phyloP scores from a whole-genome alignment of 1,140 invertebrate genomes.

The Sycophaga agraensis region DNA sequence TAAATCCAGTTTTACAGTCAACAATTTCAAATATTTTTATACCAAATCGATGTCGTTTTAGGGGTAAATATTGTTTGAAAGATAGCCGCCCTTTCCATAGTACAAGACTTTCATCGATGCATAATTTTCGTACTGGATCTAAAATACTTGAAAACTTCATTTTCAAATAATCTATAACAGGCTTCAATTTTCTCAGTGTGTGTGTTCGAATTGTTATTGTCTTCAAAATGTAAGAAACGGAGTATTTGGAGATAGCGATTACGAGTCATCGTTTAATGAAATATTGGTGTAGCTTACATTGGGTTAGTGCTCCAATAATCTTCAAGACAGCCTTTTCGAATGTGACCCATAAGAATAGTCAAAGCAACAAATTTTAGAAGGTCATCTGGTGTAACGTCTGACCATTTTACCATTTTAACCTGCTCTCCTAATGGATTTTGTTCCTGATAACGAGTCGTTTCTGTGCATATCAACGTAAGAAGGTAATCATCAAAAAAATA shows the following conservation, averaged over 20 bases:
- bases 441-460: conserved; percentile 14
- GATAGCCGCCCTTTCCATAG: not conserved
- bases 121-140: conserved; percentile 32
- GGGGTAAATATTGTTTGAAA: conserved; percentile 31
- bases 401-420: conserved; percentile 3
- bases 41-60: conserved; percentile 36
- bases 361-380: conserved; percentile 12
- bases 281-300: conserved; percentile 34
- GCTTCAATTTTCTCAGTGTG: conserved; percentile 31
- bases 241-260: conserved; percentile 31
- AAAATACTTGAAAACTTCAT: conserved; percentile 30
- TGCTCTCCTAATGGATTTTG: conserved; percentile 9
- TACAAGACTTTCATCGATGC: conserved; percentile 37
- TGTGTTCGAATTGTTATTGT: conserved; percentile 21
- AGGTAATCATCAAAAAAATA: conserved; percentile 3
- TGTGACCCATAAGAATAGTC: conserved; percentile 23
- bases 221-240: conserved; percentile 20
- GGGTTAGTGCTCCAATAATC: conserved; percentile 37
- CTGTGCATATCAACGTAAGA: not conserved
- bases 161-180: conserved; percentile 26
- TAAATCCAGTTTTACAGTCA: conserved; percentile 4
- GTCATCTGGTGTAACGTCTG: not conserved
- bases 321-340: conserved; percentile 17
- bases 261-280: conserved; percentile 34
- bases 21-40: conserved; percentile 35